Percentiles rank a stretch among this genome's conserved stretches.
phyloP scores from a whole-genome alignment of 2,113 vertebrate species.

The Cryptoleucopteryx plumbea region DNA sequence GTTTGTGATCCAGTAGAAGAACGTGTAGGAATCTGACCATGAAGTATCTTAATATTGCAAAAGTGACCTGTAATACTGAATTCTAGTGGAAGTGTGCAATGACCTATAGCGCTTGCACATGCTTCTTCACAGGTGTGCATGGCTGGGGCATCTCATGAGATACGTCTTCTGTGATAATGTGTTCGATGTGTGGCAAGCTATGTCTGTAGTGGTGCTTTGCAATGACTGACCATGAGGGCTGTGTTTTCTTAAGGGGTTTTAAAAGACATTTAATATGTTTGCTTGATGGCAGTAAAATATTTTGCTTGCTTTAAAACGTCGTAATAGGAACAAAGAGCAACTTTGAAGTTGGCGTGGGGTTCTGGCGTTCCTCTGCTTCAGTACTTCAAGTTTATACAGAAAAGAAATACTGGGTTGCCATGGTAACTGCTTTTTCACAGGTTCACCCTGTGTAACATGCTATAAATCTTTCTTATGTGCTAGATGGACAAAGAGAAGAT shows the following conservation, averaged over 20 bases:
- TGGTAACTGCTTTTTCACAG: constrained; percentile 55
- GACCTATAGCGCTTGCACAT: neutral
- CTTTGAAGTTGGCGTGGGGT: constrained; percentile 19
- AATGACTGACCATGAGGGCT: neutral
- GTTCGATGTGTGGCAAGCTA: neutral
- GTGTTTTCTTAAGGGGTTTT: neutral
- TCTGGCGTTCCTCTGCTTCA: neutral
- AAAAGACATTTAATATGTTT: neutral
- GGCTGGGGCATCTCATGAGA: neutral
- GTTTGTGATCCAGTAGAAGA: neutral
- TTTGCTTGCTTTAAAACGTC: neutral
- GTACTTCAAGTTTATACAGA: constrained; percentile 24
- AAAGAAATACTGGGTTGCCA: constrained; percentile 55
- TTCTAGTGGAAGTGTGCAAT: neutral
- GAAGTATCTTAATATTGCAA: neutral
- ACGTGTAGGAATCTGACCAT: neutral
- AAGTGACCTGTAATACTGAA: neutral
- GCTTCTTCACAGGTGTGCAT: neutral
- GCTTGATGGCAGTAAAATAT: neutral
- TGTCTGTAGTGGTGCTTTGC: neutral
- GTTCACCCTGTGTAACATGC: constrained; percentile 26
- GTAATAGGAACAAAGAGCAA: neutral
- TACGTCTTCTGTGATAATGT: rapidly evolving
- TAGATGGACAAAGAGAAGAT: constrained; percentile 44
- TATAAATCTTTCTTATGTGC: constrained; percentile 47